Base-by-base conservation (phyloP, 2,888 invertebrate genomes). In the Drosophila rellima region DNA sequence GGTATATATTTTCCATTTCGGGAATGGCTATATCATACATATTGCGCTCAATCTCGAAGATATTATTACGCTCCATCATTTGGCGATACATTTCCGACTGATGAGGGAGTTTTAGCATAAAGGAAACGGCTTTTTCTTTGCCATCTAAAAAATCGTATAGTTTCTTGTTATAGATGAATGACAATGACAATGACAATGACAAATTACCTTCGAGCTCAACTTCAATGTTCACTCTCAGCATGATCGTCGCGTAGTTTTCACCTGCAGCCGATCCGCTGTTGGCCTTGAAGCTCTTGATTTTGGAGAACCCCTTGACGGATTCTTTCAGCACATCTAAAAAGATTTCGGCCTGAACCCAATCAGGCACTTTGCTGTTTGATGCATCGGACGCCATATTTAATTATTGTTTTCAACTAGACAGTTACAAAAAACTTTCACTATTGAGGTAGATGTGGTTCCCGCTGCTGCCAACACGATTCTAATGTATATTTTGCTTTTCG, bases 231-330 rank as follows among this genome's bases (percentile, higher is more conserved):
- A 89, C 48, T 10, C 91, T 78, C 11, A 90, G 48, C 88, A 92
- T 90, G 10, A 89, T 67, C 0, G 91, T 90, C 15, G 88, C 80
- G 65, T 89, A 92, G 63, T 92, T 91, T 66, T 92, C 91, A 2
- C 91, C 91, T 3, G 79, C 72, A 5, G 71, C 71, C 7, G 83
- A 65, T 8, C 89, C 91, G 10, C 75, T 69, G 2, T 18, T 39
- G 17, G 69, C 60, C 13, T 62, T 75, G 17, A 90, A 74, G 2
- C 62, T 56, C 5, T 65, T 70, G 1, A 83, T 79, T 37, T 74
- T 61, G 0, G 51, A 48, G 15, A 70, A 80, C 0, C 66, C 68
- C 15, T 59, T 31, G 1, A 80, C 39, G 11, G 66, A 47, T 11
- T 45, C 57, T 35, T 64, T 57, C 1, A 80, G 40, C 4, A 75